These are phyloP conservation scores for Acrossocheilus fasciatus DNA, from an alignment of 2,797 vertebrate genomes.

Conservation along the genomic window DNA sequence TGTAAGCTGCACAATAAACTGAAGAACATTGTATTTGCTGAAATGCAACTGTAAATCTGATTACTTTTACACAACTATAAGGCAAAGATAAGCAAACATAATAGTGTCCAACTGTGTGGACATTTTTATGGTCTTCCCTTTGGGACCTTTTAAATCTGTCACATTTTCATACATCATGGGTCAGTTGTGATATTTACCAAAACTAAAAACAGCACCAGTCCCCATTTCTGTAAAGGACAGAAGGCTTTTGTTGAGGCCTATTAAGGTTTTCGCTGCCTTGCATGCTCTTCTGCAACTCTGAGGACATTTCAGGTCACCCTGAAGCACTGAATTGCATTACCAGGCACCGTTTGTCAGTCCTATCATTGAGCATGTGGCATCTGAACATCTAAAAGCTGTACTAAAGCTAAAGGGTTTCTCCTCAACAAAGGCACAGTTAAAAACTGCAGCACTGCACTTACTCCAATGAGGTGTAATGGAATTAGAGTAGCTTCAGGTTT, in stretches of 20 bases:
- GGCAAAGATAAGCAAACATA: background rate
- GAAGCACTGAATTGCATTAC: constrained; percentile 64
- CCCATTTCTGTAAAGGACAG: constrained; percentile 32
- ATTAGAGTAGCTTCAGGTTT: constrained; percentile 54
- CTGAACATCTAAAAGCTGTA: constrained; percentile 19
- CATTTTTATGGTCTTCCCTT: background rate
- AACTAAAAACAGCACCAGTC: constrained; percentile 28
- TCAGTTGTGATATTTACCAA: constrained; percentile 40
- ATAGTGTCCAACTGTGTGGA: too few relatives aligned
- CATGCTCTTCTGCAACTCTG: constrained; percentile 21
- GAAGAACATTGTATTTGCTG: background rate
- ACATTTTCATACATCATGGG: constrained; percentile 30
- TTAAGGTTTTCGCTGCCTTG: constrained; percentile 18
- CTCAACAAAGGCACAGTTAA: constrained; percentile 35
- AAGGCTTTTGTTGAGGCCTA: constrained; percentile 34
- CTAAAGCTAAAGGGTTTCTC: constrained; percentile 50
- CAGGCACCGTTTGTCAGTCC: constrained; percentile 52
- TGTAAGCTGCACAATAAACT: background rate
- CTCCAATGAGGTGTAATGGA: constrained; percentile 56
- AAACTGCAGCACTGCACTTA: constrained; percentile 50
- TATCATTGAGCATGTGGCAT: constrained; percentile 53
- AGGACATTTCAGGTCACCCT: constrained; percentile 49
- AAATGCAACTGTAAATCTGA: background rate
- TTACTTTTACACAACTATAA: background rate
- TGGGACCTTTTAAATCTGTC: constrained; percentile 3